These are phyloP conservation scores for Spodoptera frugiperda DNA, from an alignment of 1,140 invertebrate genomes.

Conservation along the genomic window DNA sequence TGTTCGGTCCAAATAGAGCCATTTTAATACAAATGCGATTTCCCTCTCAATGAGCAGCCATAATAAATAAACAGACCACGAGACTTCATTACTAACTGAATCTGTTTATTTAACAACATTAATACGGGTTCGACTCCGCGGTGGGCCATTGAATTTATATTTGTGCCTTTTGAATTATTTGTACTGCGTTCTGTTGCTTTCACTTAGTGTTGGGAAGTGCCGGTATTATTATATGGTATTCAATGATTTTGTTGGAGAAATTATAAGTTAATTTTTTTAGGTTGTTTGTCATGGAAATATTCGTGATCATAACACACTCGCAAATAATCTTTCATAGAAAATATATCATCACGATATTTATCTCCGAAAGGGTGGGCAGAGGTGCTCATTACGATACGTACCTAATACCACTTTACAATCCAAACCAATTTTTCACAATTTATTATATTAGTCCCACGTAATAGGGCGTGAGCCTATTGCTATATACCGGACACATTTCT, in stretches of 20 bases:
- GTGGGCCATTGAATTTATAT: constrained; percentile 64
- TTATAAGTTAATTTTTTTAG: not conserved
- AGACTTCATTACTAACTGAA: constrained; percentile 53
- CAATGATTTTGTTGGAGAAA: not conserved
- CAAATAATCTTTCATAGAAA: no score
- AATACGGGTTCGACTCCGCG: constrained; percentile 54
- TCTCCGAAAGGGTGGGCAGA: no score
- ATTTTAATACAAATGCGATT: constrained; percentile 57
- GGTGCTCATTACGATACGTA: no score
- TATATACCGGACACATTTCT: no score
- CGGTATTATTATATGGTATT: not conserved
- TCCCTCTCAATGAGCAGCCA: constrained; percentile 53
- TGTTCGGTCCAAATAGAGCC: constrained; percentile 51
- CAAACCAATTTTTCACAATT: no score
- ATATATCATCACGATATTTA: no score
- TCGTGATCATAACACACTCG: no score
- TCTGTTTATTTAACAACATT: constrained; percentile 63
- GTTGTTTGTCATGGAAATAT: no score
- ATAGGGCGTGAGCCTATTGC: no score
- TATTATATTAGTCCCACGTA: no score
- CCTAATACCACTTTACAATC: no score
- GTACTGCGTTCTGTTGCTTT: constrained; percentile 29
- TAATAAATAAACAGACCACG: constrained; percentile 54
- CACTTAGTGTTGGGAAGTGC: constrained; percentile 24
- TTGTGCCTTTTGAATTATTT: constrained; percentile 52